These are phyloP conservation scores for Drosophila planitibia DNA, from an alignment of 2,888 invertebrate species.

Conservation along the genomic window DNA sequence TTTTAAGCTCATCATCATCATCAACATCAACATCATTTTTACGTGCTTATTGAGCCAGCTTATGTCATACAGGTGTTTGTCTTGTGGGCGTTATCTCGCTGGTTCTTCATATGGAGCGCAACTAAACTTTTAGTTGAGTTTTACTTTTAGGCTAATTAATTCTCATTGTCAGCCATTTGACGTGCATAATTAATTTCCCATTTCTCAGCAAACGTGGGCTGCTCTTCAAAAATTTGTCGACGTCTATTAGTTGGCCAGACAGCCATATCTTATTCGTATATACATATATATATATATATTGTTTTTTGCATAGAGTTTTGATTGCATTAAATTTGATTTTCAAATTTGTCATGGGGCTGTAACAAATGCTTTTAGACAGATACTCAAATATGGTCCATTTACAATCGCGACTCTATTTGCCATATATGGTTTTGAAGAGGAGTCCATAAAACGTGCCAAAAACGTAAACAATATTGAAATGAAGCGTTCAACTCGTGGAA, in stretches of 20 bases:
- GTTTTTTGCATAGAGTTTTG: constrained; percentile 2
- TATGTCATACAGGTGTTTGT: constrained; percentile 50
- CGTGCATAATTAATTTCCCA: constrained; percentile 66
- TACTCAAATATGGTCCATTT: constrained; percentile 11
- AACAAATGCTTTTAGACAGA: constrained; percentile 4
- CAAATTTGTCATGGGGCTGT: constrained; percentile 11
- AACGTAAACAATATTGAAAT: constrained; percentile 18
- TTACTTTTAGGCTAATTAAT: constrained; percentile 62
- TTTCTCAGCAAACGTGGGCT: constrained; percentile 49
- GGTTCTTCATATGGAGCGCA: constrained; percentile 21
- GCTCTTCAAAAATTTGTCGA: constrained; percentile 1
- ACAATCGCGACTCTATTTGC: constrained; percentile 4
- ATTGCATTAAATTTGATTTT: constrained; percentile 14
- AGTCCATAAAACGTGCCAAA: constrained; percentile 51
- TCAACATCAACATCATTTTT: neutral
- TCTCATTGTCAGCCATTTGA: constrained; percentile 53
- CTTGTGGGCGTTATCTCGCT: constrained; percentile 36
- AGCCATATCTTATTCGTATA: neutral
- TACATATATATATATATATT: neutral
- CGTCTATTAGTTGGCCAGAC: constrained; percentile 20
- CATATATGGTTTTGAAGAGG: constrained; percentile 12
- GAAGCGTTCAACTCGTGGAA: constrained; percentile 37
- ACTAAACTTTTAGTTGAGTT: constrained; percentile 24
- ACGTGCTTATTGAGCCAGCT: constrained; percentile 14
- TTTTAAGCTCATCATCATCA: constrained; percentile 10